These are phyloP conservation scores for Lasioglossum morio DNA, from an alignment of 2,888 invertebrate species.

Conservation along the genomic window DNA sequence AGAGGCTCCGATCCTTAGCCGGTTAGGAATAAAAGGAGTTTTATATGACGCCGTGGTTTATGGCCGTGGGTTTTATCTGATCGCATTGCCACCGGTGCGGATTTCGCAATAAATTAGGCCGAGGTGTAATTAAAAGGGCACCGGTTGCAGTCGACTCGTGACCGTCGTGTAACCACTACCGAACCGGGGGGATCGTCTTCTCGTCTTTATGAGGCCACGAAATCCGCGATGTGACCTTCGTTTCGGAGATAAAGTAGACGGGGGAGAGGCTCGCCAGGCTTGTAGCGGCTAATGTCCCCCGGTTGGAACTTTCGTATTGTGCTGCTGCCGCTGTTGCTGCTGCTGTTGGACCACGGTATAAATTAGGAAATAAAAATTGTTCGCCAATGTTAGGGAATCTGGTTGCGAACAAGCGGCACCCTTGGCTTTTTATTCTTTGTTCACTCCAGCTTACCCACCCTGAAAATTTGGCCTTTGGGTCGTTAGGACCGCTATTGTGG, in stretches of 20 bases:
- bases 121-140: slow-evolving; percentile 81
- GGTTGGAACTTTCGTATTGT: slow-evolving; percentile 31
- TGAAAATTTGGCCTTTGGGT: not conserved
- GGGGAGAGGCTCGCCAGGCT: slow-evolving; percentile 19
- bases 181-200: slow-evolving; percentile 60
- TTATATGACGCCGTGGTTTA: slow-evolving; percentile 82
- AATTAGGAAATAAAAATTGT: slow-evolving; percentile 50
- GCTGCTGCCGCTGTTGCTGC: not conserved
- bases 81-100: slow-evolving; percentile 83
- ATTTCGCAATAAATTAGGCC: slow-evolving; percentile 82
- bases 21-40: slow-evolving; percentile 78
- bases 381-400: slow-evolving; percentile 9
- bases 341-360: slow-evolving; percentile 10
- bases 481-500: not conserved
- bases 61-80: slow-evolving; percentile 82
- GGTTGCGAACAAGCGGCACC: not conserved
- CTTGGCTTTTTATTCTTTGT: not conserved
- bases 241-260: slow-evolving; percentile 50
- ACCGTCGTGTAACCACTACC: slow-evolving; percentile 71
- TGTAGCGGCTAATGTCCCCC: slow-evolving; percentile 43
- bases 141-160: slow-evolving; percentile 68
- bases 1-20: slow-evolving; percentile 66
- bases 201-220: slow-evolving; percentile 61
- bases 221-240: slow-evolving; percentile 62
- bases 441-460: not conserved